Evolutionary conservation across 2,797 vertebrate species (phyloP), one percentile per base, ranked within the genome.

Genomic region (Mastacembelus armatus): DNA sequence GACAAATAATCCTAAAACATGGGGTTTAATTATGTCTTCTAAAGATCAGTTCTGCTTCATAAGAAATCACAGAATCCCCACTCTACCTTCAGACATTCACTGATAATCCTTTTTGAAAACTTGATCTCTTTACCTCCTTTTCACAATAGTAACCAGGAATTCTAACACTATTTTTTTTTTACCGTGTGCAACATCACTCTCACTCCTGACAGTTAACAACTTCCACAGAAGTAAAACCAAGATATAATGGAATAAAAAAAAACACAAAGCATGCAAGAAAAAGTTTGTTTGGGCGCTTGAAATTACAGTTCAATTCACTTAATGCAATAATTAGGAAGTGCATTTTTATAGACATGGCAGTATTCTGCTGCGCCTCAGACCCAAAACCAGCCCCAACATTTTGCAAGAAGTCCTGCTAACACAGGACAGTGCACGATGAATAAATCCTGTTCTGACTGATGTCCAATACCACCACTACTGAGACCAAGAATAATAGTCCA

Each of bases 371-470:
- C 73, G 48, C 30, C n/a, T 74, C 47, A 54, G 2, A 62, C 19
- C 18, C 18, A 24, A 43, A 66, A 26, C 15, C 21, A 19, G 14
- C 38, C 12, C 42, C 15, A 18, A 18, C 21, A n/a, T 45, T 26
- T 49, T 32, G 9, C 33, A 56, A 22, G 54, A 58, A 42, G 14
- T 26, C 32, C 49, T 33, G 27, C 54, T 40, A 26, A 16, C 16
- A 38, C 26, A 47, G 39, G 59, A 38, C 49, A 24, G 35, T 38
- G 33, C 32, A 11, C 39, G 44, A 57, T 48, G 63, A 74, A 65
- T 71, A 67, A 21, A 50, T 52, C 35, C 30, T 27, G 59, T 32
- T 36, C 66, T 55, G 51, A n/a, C n/a, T 69, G 66, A 61, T 67
- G 66, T 61, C 66, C 51, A n/a, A n/a, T 15, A 43, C 42, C 35